Evolutionary conservation across 2,113 vertebrate species (phyloP).

Genomic region (Ascaphus truei): DNA sequence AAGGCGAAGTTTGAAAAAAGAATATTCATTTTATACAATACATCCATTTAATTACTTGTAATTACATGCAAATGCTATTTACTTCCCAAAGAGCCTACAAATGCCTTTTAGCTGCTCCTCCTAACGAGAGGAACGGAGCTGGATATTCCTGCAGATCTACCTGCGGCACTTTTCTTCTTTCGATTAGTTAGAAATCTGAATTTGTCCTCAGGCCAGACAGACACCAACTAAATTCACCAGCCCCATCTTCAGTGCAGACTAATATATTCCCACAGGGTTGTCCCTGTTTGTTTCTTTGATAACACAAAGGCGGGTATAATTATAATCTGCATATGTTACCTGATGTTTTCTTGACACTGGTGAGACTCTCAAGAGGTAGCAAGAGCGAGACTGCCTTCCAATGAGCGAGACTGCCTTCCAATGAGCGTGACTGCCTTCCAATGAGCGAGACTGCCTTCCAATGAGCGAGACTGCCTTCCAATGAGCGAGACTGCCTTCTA

Average conservation of each 20-base stretch:
- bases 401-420: not conserved
- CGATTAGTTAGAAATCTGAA: slow-evolving; percentile 66
- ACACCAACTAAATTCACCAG: slow-evolving; percentile 80
- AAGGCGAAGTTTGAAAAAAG: too few relatives aligned
- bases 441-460: not conserved
- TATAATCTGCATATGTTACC: not conserved
- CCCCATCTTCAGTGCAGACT: slow-evolving; percentile 81
- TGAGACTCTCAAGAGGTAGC: not conserved
- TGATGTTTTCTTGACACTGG: not conserved
- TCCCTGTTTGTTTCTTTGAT: slow-evolving; percentile 77
- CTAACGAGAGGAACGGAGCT: slow-evolving; percentile 69
- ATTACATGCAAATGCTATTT: slow-evolving; percentile 74
- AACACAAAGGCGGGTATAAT: not conserved
- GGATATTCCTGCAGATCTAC: slow-evolving; percentile 82
- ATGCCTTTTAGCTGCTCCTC: slow-evolving; percentile 78
- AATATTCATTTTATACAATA: too few relatives aligned
- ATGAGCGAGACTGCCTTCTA: not conserved
- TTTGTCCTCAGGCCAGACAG: slow-evolving; percentile 84
- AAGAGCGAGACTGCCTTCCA: not conserved
- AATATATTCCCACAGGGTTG: slow-evolving; percentile 90
- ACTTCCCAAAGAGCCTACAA: slow-evolving; percentile 61
- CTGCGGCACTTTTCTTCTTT: slow-evolving; percentile 71
- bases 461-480: not conserved
- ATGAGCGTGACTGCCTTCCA: not conserved
- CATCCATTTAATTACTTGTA: slow-evolving; percentile 44